A percentile compares a stretch with the other conserved stretches of the same genome.
phyloP scores from a whole-genome alignment of 2,113 vertebrate species.

The Rhegmatorhina hoffmannsi region DNA sequence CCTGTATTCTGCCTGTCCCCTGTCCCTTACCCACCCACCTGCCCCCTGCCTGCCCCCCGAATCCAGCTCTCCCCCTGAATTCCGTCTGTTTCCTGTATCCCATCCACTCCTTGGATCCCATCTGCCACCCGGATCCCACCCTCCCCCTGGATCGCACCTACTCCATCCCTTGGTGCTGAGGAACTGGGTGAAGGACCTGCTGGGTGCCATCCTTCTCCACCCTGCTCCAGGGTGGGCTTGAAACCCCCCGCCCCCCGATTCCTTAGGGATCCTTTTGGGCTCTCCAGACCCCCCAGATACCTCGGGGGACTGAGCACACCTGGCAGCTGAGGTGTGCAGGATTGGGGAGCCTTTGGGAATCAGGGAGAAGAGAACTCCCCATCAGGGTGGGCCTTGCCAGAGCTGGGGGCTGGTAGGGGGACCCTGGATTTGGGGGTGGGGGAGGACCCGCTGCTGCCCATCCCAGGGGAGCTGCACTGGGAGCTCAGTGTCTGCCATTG shows the following conservation, averaged over 20 bases:
- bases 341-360: background rate
- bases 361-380: background rate
- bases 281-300: background rate
- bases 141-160: rapidly evolving
- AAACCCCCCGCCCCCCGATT: rapidly evolving
- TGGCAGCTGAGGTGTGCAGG: background rate
- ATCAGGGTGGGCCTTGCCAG: background rate
- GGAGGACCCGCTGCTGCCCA: background rate
- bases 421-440: too few relatives aligned
- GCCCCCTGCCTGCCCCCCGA: background rate
- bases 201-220: background rate
- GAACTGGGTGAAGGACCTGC: background rate
- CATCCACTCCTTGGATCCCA: background rate
- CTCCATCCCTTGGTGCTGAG: background rate
- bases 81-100: too few relatives aligned
- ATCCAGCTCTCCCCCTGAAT: background rate
- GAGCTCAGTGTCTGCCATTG: constrained; percentile 23
- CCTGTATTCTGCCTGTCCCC: background rate
- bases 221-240: background rate
- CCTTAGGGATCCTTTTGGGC: background rate
- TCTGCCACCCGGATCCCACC: background rate
- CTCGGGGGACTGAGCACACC: background rate
- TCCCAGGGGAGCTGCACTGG: constrained; percentile 5
- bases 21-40: background rate
- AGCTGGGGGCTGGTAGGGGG: background rate